Evolutionary conservation across 2,113 vertebrate species (phyloP), one percentile per base, ranked within the genome.

Genomic region (Glareola pratincola): DNA sequence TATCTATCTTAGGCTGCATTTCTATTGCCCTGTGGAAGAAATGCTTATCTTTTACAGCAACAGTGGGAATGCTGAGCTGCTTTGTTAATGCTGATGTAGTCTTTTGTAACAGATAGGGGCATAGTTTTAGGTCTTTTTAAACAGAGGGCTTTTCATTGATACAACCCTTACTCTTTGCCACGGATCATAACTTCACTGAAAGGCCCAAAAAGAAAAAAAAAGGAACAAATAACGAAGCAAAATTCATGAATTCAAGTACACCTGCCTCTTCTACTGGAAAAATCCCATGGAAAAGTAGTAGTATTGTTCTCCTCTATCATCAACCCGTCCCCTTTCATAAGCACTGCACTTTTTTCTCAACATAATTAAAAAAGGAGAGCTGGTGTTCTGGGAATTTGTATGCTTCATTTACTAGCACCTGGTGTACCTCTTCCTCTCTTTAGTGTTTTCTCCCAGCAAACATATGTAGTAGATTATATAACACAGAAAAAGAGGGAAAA

Each of bases 371-470:
- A 87, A 87, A 59, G 34, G 43, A 56, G 66, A 79, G 48, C 14
- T 76, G 57, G 45, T 20, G 21, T 88, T 78, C 66, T 85, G 81
- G 71, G 54, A 96, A 90, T 90, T 68, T 73, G 4, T 36, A 90
- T 79, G 94, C 78, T 88, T 92, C 71, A 76, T 79, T 96, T 94
- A 39, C 74, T 69, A 93, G 71, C 91, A 96, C 66, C 84, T 91
- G 94, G 69, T 79, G 43, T 50, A 76, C 39, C 22, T 79, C 36
- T 60, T 79, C 64, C 39, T 82, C 23, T 47, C 43, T 76, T 63
- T 63, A 41, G 20, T 11, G 63, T 91, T 76, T 62, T 62, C 75
- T 69, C 54, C 37, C 76, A 75, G 51, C 14, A 72, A 60, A 74
- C 4, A 23, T n/a, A 37, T 18, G 27, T 30, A 77, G 27, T 32